Conservation (phyloP, 2,888 invertebrate genomes). For the Allophyes oxyacanthae region DNA sequence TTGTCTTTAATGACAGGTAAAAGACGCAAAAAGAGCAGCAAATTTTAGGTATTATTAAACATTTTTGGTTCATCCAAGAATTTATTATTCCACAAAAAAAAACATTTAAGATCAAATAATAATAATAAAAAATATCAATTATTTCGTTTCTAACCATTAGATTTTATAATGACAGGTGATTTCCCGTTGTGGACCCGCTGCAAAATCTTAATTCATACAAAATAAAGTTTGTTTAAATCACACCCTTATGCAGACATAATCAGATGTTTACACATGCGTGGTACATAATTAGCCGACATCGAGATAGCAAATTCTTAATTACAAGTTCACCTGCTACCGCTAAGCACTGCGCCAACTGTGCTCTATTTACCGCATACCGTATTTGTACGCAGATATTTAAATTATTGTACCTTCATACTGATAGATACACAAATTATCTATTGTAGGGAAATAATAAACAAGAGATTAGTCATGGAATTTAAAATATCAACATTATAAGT, state of each 20-base stretch:
- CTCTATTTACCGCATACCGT: conserved; percentile 28
- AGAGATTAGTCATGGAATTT: conserved; percentile 51
- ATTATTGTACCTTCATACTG: conserved; percentile 7
- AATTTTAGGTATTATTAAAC: too few species aligned
- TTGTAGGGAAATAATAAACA: conserved; percentile 54
- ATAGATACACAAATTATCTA: conserved; percentile 17
- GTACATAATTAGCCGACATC: conserved; percentile 66
- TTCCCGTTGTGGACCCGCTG: neutral
- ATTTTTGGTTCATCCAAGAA: too few species aligned
- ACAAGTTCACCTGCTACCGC: conserved; percentile 60
- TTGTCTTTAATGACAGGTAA: too few species aligned
- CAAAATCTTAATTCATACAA: conserved; percentile 6
- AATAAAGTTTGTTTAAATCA: conserved; percentile 9
- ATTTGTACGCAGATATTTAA: conserved; percentile 13
- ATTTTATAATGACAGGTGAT: too few species aligned
- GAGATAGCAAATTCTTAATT: conserved; percentile 64
- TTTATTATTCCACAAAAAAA: too few species aligned
- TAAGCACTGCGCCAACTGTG: conserved; percentile 46
- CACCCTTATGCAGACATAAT: conserved; percentile 33
- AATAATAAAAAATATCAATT: too few species aligned
- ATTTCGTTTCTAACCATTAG: neutral
- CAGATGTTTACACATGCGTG: conserved; percentile 50
- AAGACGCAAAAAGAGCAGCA: neutral
- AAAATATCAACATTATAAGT: conserved; percentile 49
- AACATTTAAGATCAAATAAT: too few species aligned